phyloP scores from a whole-genome alignment of 2,113 vertebrate species.

The Takifugu bimaculatus region DNA sequence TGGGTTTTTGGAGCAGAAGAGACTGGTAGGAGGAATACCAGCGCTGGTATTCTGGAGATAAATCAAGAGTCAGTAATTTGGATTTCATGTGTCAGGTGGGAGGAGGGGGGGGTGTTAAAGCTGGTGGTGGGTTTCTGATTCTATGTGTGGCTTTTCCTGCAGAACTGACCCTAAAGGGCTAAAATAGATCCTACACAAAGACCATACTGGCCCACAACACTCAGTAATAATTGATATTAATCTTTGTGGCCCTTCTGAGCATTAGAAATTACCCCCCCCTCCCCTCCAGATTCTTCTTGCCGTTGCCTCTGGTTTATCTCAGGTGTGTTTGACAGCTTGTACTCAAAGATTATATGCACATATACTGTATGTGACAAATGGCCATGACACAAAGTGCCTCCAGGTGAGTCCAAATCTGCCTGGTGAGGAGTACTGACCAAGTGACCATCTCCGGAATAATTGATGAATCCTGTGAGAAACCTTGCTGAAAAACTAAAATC shows the following conservation, averaged over 20 bases:
- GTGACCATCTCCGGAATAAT: conserved; percentile 53
- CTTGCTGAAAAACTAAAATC: background rate
- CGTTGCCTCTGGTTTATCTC: conserved; percentile 67
- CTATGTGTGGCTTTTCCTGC: conserved; percentile 65
- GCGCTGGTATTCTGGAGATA: conserved; percentile 66
- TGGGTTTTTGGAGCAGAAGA: conserved; percentile 22
- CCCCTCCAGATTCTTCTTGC: conserved; percentile 31
- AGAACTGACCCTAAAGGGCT: conserved; percentile 78
- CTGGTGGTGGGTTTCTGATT: conserved; percentile 67
- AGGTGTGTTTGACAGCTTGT: conserved; percentile 70
- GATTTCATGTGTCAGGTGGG: conserved; percentile 43
- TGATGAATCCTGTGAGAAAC: conserved; percentile 19
- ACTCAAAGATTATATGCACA: conserved; percentile 63
- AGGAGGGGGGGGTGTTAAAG: conserved; percentile 51
- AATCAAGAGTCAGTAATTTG: conserved; percentile 60
- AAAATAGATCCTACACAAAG: conserved; percentile 65
- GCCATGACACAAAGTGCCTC: conserved; percentile 80
- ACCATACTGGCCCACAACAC: conserved; percentile 35
- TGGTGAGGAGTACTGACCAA: conserved; percentile 60
- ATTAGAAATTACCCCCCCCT: conserved; percentile 16
- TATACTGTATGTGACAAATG: conserved; percentile 41
- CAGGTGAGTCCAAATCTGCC: conserved; percentile 51
- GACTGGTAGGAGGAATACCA: conserved; percentile 40
- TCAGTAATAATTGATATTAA: conserved; percentile 59
- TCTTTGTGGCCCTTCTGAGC: conserved; percentile 40